phyloP scores from a whole-genome alignment of 2,113 vertebrate genomes.

The Nibea coibor region DNA sequence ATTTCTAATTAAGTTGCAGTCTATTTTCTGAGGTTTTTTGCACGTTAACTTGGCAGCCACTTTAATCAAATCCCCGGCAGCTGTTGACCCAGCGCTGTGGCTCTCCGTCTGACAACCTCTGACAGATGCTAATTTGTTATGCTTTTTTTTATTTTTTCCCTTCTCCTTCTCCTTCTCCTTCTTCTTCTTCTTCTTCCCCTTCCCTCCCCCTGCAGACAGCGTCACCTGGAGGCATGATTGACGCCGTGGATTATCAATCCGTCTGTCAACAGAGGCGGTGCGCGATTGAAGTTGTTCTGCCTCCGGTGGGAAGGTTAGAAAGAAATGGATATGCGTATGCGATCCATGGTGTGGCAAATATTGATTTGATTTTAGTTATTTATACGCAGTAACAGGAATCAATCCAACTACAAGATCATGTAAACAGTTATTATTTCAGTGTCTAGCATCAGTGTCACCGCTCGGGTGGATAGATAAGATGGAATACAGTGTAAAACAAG shows the following conservation, averaged over 20 bases:
- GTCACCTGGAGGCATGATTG: slow-evolving; percentile 66
- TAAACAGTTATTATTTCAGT: not conserved
- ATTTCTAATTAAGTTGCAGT: slow-evolving; percentile 62
- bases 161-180: not conserved
- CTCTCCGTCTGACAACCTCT: slow-evolving; percentile 59
- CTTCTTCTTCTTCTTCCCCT: not conserved
- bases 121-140: slow-evolving; percentile 75
- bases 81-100: slow-evolving; percentile 65
- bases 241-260: slow-evolving; percentile 45
- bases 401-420: slow-evolving; percentile 1
- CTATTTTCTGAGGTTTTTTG: slow-evolving; percentile 52
- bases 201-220: slow-evolving; percentile 19
- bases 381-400: not conserved
- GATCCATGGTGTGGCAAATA: not conserved
- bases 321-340: not conserved
- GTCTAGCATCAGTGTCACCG: not conserved
- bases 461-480: not conserved
- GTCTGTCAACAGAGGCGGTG: slow-evolving; percentile 22
- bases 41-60: slow-evolving; percentile 57
- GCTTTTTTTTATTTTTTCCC: not conserved
- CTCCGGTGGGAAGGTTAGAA: not conserved
- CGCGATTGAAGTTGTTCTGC: slow-evolving; percentile 19
- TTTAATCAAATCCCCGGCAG: slow-evolving; percentile 69
- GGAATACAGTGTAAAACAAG: not conserved
- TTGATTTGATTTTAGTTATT: slow-evolving; percentile 22